phyloP scores from a whole-genome alignment of 2,888 invertebrate species.

The Drosophila neonasuta region DNA sequence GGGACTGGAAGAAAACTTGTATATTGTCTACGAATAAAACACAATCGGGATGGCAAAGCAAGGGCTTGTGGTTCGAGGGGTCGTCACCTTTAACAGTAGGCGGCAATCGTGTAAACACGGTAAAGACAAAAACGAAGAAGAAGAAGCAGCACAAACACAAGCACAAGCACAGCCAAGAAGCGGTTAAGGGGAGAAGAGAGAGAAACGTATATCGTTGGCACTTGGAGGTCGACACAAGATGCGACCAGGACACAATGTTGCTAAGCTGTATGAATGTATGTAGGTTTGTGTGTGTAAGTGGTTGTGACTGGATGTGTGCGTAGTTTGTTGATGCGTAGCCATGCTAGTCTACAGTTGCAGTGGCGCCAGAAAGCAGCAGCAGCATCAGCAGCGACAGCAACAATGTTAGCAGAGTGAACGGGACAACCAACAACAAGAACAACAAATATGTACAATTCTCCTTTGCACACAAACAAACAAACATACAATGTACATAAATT shows the following conservation, averaged over 20 bases:
- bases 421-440: slow-evolving; percentile 47
- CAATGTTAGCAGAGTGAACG: slow-evolving; percentile 41
- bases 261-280: neutral
- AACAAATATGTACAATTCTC: slow-evolving; percentile 33
- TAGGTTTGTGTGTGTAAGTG: neutral
- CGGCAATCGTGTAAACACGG: slow-evolving; percentile 66
- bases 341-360: slow-evolving; percentile 32
- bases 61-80: slow-evolving; percentile 43
- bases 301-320: slow-evolving; percentile 3
- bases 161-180: slow-evolving; percentile 17
- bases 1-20: too few relatives aligned
- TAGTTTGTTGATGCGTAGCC: slow-evolving; percentile 43
- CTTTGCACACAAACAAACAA: slow-evolving; percentile 43
- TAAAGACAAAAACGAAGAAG: slow-evolving; percentile 29
- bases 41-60: slow-evolving; percentile 30
- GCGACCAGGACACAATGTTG: slow-evolving; percentile 43
- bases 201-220: slow-evolving; percentile 44
- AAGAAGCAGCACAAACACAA: slow-evolving; percentile 14
- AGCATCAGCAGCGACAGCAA: slow-evolving; percentile 25
- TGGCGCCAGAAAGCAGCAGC: slow-evolving; percentile 38
- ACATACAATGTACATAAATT: slow-evolving; percentile 60
- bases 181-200: slow-evolving; percentile 2
- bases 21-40: too few relatives aligned
- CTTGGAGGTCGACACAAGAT: slow-evolving; percentile 63
- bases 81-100: slow-evolving; percentile 72